Base-by-base conservation (phyloP, 2,113 vertebrate species). In the Notarius quadriscutis region DNA sequence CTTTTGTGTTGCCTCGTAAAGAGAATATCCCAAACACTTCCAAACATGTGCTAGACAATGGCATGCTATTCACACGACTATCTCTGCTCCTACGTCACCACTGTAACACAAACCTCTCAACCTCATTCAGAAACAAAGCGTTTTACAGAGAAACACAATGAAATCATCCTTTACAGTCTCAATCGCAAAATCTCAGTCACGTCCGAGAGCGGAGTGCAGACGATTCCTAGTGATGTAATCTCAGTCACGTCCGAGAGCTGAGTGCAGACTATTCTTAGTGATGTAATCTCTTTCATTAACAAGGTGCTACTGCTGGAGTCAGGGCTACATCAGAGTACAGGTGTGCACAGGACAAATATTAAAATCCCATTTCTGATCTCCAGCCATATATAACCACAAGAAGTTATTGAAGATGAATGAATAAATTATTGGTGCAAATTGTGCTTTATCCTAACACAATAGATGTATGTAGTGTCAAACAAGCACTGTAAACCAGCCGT, bases 61-160 rank as follows among this genome's bases (percentile, higher is more conserved):
- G n/a, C 55, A 48, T 14, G 14, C 25, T 65, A 78, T 67, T 53
- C 60, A 78, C 30, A 27, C 34, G 27, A 51, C n/a, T 63, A 30
- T 63, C 77, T 51, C 67, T 20, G 57, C 25, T 63, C 27, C 34
- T 83, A 57, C 50, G 27, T 83, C 58, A 87, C 57, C 4, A n/a
- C 81, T 17, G 80, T 75, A 75, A 87, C 69, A 65, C 14, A 25
- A 84, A 57, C 81, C 81, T n/a, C n/a, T 48, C 69, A 74, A 9
- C 30, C 30, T 65, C 50, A 57, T 79, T 65, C 60, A 22, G 15
- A 79, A 53, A 78, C 50, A 69, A 84, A 87, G 86, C 15, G 53
- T 4, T 83, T 83, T 30, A 51, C 11, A 55, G 63, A 62, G 50
- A 30, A 34, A 87, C 34, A 63, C 67, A 69, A 83, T 83, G 41